phyloP scores from a whole-genome alignment of 2,113 vertebrate species.

The Tenebrosternarchus preto region DNA sequence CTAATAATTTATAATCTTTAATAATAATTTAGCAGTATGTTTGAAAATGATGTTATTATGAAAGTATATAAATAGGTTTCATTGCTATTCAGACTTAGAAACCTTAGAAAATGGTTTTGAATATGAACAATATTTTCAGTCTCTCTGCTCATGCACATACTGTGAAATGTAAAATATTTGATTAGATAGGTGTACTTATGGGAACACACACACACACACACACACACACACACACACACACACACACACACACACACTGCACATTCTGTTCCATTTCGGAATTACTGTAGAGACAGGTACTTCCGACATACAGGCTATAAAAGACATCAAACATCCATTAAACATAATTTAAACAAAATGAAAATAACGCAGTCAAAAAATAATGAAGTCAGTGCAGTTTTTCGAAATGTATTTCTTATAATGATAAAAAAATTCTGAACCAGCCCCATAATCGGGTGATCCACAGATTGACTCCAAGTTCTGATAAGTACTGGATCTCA shows the following conservation, averaged over 20 bases:
- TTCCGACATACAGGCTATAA: too few relatives aligned
- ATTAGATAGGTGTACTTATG: not conserved
- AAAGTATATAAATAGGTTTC: too few relatives aligned
- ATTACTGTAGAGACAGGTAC: not conserved
- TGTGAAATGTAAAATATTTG: not conserved
- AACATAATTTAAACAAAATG: too few relatives aligned
- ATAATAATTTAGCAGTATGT: too few relatives aligned
- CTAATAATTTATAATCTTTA: too few relatives aligned
- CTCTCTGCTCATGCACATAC: not conserved
- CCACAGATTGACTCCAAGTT: conserved; percentile 90
- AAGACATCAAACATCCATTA: too few relatives aligned
- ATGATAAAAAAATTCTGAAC: conserved; percentile 59
- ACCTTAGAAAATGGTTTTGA: not conserved
- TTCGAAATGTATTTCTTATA: not conserved
- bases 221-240: not conserved
- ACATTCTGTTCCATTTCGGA: not conserved
- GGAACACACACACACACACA: not conserved
- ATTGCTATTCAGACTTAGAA: too few relatives aligned
- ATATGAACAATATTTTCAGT: not conserved
- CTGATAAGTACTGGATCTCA: conserved; percentile 89
- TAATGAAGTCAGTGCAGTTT: too few relatives aligned
- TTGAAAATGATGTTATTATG: too few relatives aligned
- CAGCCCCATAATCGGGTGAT: conserved; percentile 86
- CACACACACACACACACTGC: not conserved
- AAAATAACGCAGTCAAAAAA: too few relatives aligned